Evolutionary conservation across 2,113 vertebrate species (phyloP).

Genomic region (Oryzias celebensis): DNA sequence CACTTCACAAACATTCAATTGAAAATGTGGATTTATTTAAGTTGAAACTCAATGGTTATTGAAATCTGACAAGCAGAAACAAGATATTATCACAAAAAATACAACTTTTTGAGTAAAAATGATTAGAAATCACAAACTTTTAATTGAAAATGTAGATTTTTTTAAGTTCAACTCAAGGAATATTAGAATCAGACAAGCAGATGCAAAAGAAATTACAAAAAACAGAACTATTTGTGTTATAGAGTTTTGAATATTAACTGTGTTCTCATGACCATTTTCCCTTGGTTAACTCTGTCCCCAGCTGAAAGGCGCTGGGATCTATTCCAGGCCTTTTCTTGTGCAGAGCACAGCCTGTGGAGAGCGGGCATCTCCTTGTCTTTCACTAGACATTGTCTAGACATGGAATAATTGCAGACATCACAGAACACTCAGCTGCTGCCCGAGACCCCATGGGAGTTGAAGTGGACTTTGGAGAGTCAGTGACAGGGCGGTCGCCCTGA

Average conservation of each 20-base stretch:
- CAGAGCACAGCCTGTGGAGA: constrained; percentile 37
- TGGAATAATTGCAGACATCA: constrained; percentile 91
- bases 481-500: constrained; percentile 16
- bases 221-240: background rate
- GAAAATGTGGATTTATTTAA: too few species aligned
- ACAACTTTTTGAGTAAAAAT: too few species aligned
- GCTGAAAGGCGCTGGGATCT: constrained; percentile 35
- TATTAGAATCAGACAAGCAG: too few species aligned
- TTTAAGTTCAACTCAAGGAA: too few species aligned
- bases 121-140: too few species aligned
- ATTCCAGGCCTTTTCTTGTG: constrained; percentile 45
- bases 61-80: too few species aligned
- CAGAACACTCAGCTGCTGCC: constrained; percentile 88
- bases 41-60: too few species aligned
- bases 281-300: constrained; percentile 39
- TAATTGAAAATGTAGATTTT: too few species aligned
- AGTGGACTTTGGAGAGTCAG: constrained; percentile 81
- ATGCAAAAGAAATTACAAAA: too few species aligned
- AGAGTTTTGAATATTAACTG: constrained; percentile 4
- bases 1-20: too few species aligned
- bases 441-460: constrained; percentile 79
- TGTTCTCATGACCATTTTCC: constrained; percentile 40
- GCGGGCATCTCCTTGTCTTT: constrained; percentile 74
- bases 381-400: constrained; percentile 95
- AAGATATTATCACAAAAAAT: too few species aligned